Conservation (phyloP, 2,113 vertebrate genomes). For the Anarrhichthys ocellatus region DNA sequence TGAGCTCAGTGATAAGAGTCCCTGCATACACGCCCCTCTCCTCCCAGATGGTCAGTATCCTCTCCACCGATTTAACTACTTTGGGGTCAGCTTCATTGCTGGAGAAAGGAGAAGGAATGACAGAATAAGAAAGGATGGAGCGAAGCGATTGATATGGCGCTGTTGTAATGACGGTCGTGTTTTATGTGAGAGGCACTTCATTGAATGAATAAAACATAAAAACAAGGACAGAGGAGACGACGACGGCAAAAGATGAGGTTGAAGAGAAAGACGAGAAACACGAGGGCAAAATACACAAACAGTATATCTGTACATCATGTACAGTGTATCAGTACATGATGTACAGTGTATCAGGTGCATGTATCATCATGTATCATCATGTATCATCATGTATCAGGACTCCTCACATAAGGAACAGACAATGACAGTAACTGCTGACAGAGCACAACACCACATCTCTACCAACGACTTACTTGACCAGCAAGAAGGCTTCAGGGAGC, state of each 20-base stretch:
- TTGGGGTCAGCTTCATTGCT: constrained; percentile 87
- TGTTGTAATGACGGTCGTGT: constrained; percentile 23
- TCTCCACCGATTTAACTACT: constrained; percentile 90
- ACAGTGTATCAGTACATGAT: background rate
- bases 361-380: background rate
- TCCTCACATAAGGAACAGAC: background rate
- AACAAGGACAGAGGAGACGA: constrained; percentile 4
- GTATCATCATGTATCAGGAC: background rate
- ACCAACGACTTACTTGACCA: constrained; percentile 89
- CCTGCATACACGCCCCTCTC: constrained; percentile 94
- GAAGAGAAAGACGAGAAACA: background rate
- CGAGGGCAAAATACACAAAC: background rate
- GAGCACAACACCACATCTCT: background rate
- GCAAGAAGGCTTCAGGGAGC: constrained; percentile 90
- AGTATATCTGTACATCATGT: background rate
- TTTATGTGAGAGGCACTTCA: constrained; percentile 12
- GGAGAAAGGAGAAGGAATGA: constrained; percentile 3
- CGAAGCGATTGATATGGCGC: background rate
- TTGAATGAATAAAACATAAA: constrained; percentile 10
- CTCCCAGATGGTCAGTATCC: constrained; percentile 97
- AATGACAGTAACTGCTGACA: background rate
- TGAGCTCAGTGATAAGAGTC: constrained; percentile 88
- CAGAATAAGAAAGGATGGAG: background rate
- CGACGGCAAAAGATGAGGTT: background rate
- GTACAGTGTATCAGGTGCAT: too few relatives aligned